These are phyloP conservation scores for Sinelater perroti DNA, from an alignment of 2,888 invertebrate genomes.

Conservation along the genomic window DNA sequence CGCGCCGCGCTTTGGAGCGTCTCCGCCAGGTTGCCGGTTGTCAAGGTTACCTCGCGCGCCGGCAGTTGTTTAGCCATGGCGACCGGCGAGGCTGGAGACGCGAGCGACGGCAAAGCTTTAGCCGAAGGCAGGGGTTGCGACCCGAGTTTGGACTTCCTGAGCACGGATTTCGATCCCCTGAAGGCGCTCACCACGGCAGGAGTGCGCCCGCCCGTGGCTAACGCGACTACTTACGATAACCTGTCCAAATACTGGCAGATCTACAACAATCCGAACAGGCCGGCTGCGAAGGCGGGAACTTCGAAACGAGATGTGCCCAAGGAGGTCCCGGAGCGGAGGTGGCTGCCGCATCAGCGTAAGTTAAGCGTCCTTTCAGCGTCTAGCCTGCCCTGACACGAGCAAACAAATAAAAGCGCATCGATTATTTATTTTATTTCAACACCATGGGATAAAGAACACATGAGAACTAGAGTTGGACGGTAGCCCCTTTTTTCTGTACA, in stretches of 20 bases:
- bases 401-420: too few relatives aligned
- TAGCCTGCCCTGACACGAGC: too few relatives aligned
- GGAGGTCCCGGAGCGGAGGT: conserved; percentile 51
- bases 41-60: conserved; percentile 19
- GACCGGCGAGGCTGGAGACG: conserved; percentile 31
- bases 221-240: conserved; percentile 75
- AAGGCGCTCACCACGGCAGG: conserved; percentile 72
- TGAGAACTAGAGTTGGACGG: too few relatives aligned
- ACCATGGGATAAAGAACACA: too few relatives aligned
- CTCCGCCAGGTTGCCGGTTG: conserved; percentile 9
- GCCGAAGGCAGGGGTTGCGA: conserved; percentile 53
- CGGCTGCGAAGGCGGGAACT: conserved; percentile 56
- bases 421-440: too few relatives aligned
- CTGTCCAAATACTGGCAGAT: conserved; percentile 68
- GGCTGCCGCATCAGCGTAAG: conserved; percentile 63
- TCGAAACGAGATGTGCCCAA: conserved; percentile 42
- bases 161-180: conserved; percentile 73
- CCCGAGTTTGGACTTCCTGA: conserved; percentile 65
- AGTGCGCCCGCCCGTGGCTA: conserved; percentile 64
- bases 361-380: too few relatives aligned
- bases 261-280: conserved; percentile 36
- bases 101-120: conserved; percentile 36
- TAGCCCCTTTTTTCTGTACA: too few relatives aligned
- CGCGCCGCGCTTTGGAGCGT: background rate
- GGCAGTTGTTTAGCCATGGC: conserved; percentile 40